Conservation (phyloP, 2,797 vertebrate species). For the Platyrinchus mystaceus region DNA sequence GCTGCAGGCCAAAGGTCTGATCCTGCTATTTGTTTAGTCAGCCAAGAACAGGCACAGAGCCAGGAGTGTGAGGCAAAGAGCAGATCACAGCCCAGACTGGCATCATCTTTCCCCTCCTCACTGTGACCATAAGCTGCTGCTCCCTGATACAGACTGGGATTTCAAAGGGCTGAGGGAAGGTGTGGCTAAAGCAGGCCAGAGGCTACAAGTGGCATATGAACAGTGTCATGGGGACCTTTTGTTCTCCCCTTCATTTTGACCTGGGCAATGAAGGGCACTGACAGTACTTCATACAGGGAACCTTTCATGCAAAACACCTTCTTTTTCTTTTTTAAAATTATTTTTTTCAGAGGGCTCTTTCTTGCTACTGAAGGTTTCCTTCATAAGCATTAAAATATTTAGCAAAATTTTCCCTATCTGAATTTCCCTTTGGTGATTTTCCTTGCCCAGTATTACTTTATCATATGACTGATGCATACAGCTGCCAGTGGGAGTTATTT, state of each 20-base stretch:
- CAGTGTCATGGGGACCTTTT: not conserved
- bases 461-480: not conserved
- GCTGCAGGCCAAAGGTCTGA: conserved; percentile 3
- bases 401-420: not conserved
- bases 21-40: not conserved
- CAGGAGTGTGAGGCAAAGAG: not conserved
- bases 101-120: not conserved
- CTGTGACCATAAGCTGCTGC: not conserved
- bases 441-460: not conserved
- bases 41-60: not conserved
- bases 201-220: not conserved
- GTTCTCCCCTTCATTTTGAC: not conserved
- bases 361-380: not conserved
- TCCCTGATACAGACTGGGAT: not conserved
- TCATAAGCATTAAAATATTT: not conserved
- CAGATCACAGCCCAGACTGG: not conserved
- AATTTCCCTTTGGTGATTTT: conserved; percentile 1
- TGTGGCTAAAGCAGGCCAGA: not conserved
- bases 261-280: not conserved
- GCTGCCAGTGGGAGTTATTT: not conserved
- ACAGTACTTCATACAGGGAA: not conserved
- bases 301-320: not conserved
- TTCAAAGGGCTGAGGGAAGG: not conserved
- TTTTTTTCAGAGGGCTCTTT: not conserved
- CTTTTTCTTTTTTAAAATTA: not conserved